These are phyloP conservation scores for Drosophila emarginata DNA, from an alignment of 2,888 invertebrate genomes.

Conservation along the genomic window DNA sequence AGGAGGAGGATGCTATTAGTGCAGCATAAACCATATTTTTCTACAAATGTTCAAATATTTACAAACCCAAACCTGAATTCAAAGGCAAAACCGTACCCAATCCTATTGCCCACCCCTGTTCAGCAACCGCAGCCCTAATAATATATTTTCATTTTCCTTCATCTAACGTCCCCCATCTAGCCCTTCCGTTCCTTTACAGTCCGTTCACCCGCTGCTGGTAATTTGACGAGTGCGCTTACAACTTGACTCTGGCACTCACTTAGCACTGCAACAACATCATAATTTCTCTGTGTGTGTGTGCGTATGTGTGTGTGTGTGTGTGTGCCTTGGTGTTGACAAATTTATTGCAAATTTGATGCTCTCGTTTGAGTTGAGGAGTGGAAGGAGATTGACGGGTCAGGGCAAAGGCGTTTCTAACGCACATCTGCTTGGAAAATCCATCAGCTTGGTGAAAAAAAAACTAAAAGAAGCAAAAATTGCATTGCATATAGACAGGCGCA, in stretches of 20 bases:
- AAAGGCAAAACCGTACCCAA: slow-evolving; percentile 21
- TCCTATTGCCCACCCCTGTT: slow-evolving; percentile 30
- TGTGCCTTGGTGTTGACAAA: slow-evolving; percentile 48
- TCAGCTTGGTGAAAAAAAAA: slow-evolving; percentile 8
- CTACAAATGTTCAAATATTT: slow-evolving; percentile 82
- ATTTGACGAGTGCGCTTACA: slow-evolving; percentile 65
- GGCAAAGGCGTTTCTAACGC: slow-evolving; percentile 45
- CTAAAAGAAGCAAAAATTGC: slow-evolving; percentile 22
- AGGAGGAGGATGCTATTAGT: slow-evolving; percentile 61
- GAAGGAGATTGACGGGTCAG: not conserved
- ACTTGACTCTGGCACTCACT: slow-evolving; percentile 74
- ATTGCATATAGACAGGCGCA: slow-evolving; percentile 11
- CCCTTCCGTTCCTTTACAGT: not conserved
- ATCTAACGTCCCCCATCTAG: not conserved
- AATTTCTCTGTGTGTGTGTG: slow-evolving; percentile 28
- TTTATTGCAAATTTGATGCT: slow-evolving; percentile 64
- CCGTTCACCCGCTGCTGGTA: slow-evolving; percentile 41
- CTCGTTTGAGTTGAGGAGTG: slow-evolving; percentile 1
- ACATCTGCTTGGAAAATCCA: slow-evolving; percentile 66
- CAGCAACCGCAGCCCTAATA: slow-evolving; percentile 25
- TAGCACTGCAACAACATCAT: slow-evolving; percentile 45
- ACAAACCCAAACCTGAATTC: slow-evolving; percentile 45
- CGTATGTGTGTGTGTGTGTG: slow-evolving; percentile 4
- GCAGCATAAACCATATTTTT: slow-evolving; percentile 81
- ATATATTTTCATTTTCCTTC: slow-evolving; percentile 12